Evolutionary conservation across 2,888 invertebrate species (phyloP).

Genomic region (Caenorhabditis becei): DNA sequence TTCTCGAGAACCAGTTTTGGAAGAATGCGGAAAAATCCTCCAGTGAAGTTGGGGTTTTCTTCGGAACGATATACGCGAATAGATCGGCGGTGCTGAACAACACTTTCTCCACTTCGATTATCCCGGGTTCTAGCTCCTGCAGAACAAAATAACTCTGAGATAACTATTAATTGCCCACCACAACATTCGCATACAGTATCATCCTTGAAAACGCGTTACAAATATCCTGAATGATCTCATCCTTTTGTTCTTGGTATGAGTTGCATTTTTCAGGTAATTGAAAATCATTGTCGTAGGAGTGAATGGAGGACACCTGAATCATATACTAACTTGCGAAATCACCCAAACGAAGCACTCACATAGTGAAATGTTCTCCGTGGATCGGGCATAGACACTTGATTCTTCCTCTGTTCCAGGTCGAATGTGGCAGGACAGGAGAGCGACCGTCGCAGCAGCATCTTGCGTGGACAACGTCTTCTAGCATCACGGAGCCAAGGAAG

Average conservation of each 20-base stretch:
- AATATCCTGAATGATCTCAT: too few relatives aligned
- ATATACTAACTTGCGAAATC: too few relatives aligned
- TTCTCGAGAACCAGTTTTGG: background rate
- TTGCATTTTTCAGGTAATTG: background rate
- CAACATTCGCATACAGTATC: background rate
- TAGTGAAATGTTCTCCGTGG: background rate
- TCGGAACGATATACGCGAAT: conserved; percentile 14
- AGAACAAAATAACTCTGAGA: background rate
- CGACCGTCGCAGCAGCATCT: background rate
- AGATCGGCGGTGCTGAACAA: conserved; percentile 13
- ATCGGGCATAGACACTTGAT: too few relatives aligned
- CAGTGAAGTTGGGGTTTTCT: background rate
- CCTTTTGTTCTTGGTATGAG: too few relatives aligned
- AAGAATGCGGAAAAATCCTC: background rate
- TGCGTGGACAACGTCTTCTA: background rate
- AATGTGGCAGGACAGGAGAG: background rate
- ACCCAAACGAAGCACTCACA: too few relatives aligned
- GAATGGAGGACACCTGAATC: background rate
- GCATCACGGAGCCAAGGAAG: background rate
- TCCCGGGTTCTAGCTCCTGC: background rate
- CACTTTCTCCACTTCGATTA: conserved; percentile 5
- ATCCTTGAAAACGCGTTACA: background rate
- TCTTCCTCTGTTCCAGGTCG: background rate
- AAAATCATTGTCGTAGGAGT: background rate
- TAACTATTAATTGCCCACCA: background rate